Base-by-base conservation (phyloP, 2,888 invertebrate species). In the Philhelius pedissequus region DNA sequence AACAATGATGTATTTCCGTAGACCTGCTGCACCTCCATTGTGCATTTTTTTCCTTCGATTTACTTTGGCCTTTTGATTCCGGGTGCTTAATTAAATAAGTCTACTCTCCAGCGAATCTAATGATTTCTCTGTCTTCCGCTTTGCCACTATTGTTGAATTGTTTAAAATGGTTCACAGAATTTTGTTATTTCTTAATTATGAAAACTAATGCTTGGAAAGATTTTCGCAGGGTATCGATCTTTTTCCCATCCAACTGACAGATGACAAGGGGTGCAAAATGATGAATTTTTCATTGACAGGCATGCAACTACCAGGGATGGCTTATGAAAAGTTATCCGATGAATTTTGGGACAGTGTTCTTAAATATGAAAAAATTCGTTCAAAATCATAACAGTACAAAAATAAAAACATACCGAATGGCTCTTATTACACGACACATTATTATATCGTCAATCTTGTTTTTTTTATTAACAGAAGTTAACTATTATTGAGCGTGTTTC, bases 191-290 rank as follows among this genome's bases (percentile, higher is more conserved):
- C 18, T 25, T 66, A 20, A 35, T 9, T 9, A 66, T 40, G 22
- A n/a, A 43, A 60, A 68, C 4, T 40, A n/a, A 18, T 27, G n/a
- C 32, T 48, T 50, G 43, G n/a, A 75, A 43, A 62, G 40, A 58
- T 68, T 69, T 83, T 79, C 83, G 79, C 74, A 70, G 69, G 73
- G 70, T 83, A 83, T 83, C 83, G 83, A 83, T 83, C 69, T 79
- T 79, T 79, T 78, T 79, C 22, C 71, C n/a, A 64, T 27, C 58
- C 50, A 38, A 64, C 48, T 79, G 83, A 83, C 83, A 79, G 74
- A 15, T 83, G 83, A 78, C 78, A 78, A 69, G 78, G 74, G 78
- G 13, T 74, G 78, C 27, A 60, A 70, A 8, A 22, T 9, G 64
- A 48, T 70, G 69, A 66, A 79, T 45, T 30, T 50, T 32, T 13